Conservation (phyloP, 1,140 invertebrate species). For the Drosophila paulistorum region DNA sequence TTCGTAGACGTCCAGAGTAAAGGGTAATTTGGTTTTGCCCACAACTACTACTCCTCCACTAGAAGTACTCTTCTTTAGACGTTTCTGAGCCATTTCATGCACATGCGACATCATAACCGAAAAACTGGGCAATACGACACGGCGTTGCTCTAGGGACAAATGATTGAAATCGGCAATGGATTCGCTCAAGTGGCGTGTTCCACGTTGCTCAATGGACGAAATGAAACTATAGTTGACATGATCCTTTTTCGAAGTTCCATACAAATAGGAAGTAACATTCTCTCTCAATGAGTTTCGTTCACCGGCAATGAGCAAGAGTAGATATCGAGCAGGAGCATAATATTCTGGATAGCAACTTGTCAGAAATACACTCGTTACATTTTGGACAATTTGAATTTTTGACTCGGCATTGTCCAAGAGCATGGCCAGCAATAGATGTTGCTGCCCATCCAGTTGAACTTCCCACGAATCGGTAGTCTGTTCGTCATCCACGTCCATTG, state of each 20-base stretch:
- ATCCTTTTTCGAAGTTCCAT: slow-evolving; percentile 81
- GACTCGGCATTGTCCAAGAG: slow-evolving; percentile 85
- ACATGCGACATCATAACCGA: slow-evolving; percentile 78
- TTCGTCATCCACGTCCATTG: slow-evolving; percentile 39
- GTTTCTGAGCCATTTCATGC: slow-evolving; percentile 79
- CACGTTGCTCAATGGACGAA: slow-evolving; percentile 70
- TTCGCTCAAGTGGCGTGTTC: slow-evolving; percentile 42
- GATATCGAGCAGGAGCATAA: slow-evolving; percentile 91
- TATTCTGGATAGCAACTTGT: slow-evolving; percentile 91
- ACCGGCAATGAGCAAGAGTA: slow-evolving; percentile 92
- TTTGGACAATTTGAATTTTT: slow-evolving; percentile 89
- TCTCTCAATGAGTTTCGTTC: slow-evolving; percentile 85
- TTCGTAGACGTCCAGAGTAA: slow-evolving; percentile 86
- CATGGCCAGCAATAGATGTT: slow-evolving; percentile 84
- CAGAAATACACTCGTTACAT: slow-evolving; percentile 92
- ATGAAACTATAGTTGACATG: slow-evolving; percentile 77
- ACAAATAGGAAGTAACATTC: slow-evolving; percentile 75
- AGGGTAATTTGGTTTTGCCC: slow-evolving; percentile 88
- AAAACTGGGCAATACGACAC: slow-evolving; percentile 82
- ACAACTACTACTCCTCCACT: slow-evolving; percentile 83
- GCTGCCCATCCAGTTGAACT: slow-evolving; percentile 84
- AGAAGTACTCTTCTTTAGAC: slow-evolving; percentile 79
- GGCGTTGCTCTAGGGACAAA: slow-evolving; percentile 68
- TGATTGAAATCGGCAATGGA: slow-evolving; percentile 73
- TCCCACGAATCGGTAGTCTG: slow-evolving; percentile 28